phyloP scores from a whole-genome alignment of 2,797 vertebrate species.

The Prionace glauca region DNA sequence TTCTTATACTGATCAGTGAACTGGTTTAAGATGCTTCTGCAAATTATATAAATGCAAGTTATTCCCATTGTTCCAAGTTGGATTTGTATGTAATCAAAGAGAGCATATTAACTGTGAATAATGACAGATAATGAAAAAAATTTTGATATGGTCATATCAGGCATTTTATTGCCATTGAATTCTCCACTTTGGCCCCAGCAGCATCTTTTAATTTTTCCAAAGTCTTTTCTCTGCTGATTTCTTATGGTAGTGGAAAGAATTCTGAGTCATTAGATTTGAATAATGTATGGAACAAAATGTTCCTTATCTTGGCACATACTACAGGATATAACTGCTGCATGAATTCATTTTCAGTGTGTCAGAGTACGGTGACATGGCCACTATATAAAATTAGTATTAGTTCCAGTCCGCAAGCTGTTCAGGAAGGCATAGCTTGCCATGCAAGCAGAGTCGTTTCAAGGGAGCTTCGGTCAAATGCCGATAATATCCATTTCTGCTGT shows the following conservation, averaged over 20 bases:
- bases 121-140: background rate
- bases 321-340: background rate
- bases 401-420: background rate
- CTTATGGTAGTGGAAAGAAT: background rate
- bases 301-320: background rate
- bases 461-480: background rate
- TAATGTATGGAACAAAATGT: background rate
- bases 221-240: background rate
- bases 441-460: background rate
- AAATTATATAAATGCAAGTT: background rate
- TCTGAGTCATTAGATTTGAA: background rate
- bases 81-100: background rate
- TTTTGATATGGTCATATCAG: background rate
- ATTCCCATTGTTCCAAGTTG: background rate
- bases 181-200: background rate
- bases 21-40: background rate
- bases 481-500: background rate
- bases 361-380: background rate
- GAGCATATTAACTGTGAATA: background rate
- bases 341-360: background rate
- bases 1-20: background rate
- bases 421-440: background rate
- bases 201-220: background rate
- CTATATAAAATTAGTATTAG: background rate
- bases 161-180: background rate